Conservation (phyloP, 1,140 invertebrate species). For the Sweltsa coloradensis region DNA sequence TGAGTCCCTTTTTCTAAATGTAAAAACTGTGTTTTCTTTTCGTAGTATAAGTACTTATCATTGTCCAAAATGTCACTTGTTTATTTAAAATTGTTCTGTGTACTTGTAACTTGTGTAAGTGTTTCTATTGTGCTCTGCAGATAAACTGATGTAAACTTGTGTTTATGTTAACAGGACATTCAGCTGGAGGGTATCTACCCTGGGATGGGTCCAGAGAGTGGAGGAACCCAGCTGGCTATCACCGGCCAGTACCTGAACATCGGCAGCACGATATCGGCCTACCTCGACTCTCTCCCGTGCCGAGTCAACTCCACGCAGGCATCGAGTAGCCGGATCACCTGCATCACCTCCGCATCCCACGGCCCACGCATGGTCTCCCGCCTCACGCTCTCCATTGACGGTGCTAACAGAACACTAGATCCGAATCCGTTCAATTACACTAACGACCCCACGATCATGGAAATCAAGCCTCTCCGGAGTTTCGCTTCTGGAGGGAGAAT, state of each 20-base stretch:
- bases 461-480: constrained; percentile 78
- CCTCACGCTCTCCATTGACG: constrained; percentile 70
- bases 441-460: constrained; percentile 84
- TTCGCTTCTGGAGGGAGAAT: constrained; percentile 86
- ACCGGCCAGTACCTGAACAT: constrained; percentile 87
- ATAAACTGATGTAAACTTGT: no score
- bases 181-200: constrained; percentile 71
- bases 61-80: not conserved
- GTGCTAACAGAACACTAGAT: constrained; percentile 52
- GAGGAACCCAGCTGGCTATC: constrained; percentile 85
- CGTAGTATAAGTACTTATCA: not conserved
- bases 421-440: constrained; percentile 76
- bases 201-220: constrained; percentile 77
- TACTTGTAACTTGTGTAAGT: not conserved
- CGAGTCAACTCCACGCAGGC: constrained; percentile 76
- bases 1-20: no score
- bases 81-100: not conserved
- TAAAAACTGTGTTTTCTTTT: no score
- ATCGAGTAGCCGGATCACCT: constrained; percentile 77
- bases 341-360: constrained; percentile 63
- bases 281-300: constrained; percentile 80
- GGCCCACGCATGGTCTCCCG: constrained; percentile 36
- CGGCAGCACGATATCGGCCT: constrained; percentile 77
- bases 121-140: constrained; percentile 3
- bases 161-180: constrained; percentile 43